Conservation (phyloP, 2,797 vertebrate species). For the Pelochelys cantorii region DNA sequence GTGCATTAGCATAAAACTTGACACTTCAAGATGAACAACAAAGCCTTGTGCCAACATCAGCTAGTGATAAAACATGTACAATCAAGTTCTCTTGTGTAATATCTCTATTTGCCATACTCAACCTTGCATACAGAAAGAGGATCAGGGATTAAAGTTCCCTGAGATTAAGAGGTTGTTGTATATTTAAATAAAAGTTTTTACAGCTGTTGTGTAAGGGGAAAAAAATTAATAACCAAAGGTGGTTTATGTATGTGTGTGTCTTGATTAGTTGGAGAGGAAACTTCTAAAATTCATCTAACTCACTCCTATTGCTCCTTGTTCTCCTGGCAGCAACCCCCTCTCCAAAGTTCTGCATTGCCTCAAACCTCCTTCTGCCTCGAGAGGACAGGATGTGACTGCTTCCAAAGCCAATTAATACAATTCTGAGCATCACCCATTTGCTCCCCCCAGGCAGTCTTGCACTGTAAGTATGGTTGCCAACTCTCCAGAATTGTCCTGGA, state of each 20-base stretch:
- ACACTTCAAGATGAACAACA: neutral
- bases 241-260: fast-evolving
- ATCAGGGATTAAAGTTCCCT: fast-evolving
- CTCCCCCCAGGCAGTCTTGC: neutral
- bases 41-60: neutral
- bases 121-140: neutral
- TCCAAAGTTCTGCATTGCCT: neutral
- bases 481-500: too few species aligned
- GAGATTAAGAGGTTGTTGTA: neutral
- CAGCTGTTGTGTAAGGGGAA: neutral
- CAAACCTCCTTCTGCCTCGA: neutral
- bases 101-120: neutral
- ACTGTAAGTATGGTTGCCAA: neutral
- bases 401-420: neutral
- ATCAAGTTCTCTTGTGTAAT: neutral
- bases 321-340: neutral
- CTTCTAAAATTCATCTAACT: neutral
- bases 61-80: neutral
- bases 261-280: neutral
- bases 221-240: neutral
- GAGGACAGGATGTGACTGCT: neutral
- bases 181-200: conserved; percentile 5
- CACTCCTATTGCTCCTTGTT: neutral
- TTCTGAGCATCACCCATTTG: neutral
- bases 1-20: neutral